A percentile compares a stretch with the other conserved stretches of the same genome.
These are phyloP conservation scores for Pteromalus puparum DNA, from an alignment of 1,140 invertebrate species.

Conservation along the genomic window DNA sequence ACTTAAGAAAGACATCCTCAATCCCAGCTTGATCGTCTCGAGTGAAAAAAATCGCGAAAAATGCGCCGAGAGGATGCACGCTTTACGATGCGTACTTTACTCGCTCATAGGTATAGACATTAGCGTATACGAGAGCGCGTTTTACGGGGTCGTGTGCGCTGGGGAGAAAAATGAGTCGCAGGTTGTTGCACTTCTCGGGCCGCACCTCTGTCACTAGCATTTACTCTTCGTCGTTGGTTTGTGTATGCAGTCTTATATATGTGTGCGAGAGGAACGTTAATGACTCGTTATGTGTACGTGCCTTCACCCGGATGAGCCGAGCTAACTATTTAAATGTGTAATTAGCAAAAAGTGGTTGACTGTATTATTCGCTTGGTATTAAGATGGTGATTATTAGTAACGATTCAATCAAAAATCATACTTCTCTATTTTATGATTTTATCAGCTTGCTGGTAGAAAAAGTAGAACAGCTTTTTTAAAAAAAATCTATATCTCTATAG, in stretches of 20 bases:
- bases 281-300: not conserved
- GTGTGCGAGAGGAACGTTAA: not conserved
- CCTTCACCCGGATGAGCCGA: not conserved
- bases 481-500: no score
- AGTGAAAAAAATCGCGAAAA: not conserved
- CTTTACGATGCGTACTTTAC: not conserved
- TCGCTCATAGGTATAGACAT: not conserved
- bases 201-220: not conserved
- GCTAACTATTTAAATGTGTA: not conserved
- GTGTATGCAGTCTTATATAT: no score
- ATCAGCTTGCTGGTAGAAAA: no score
- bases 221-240: not conserved
- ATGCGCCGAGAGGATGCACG: no score
- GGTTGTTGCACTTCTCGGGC: slow-evolving; percentile 1
- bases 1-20: no score
- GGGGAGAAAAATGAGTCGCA: not conserved
- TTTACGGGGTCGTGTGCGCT: not conserved
- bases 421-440: no score
- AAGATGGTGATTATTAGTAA: no score
- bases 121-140: not conserved
- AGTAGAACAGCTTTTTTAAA: no score
- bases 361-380: no score
- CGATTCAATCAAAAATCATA: no score
- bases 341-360: not conserved
- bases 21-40: not conserved